Evolutionary conservation across 2,888 invertebrate species (phyloP).

Genomic region (Drosophila diplacantha): DNA sequence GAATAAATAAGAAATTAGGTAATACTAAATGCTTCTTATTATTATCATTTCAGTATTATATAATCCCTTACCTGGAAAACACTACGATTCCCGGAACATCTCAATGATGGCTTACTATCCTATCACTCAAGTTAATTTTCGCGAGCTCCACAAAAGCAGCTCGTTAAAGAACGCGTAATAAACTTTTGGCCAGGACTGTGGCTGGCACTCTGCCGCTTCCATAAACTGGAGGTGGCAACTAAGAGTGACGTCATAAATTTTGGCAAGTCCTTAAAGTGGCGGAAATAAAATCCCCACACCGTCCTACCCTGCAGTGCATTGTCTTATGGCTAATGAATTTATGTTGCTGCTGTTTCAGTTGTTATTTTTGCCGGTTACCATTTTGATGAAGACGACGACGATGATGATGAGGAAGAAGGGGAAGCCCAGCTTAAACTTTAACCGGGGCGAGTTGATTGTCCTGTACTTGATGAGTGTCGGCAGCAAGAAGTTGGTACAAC

Average conservation of each 20-base stretch:
- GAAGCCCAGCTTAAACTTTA: conserved; percentile 47
- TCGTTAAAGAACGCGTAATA: conserved; percentile 27
- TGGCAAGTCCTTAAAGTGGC: conserved; percentile 51
- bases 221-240: conserved; percentile 47
- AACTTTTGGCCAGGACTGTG: conserved; percentile 13
- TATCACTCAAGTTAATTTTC: conserved; percentile 19
- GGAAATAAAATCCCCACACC: conserved; percentile 12
- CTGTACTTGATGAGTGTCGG: conserved; percentile 28
- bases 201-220: conserved; percentile 22
- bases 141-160: background rate
- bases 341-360: conserved; percentile 46
- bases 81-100: background rate
- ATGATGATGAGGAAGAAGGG: conserved; percentile 15
- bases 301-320: conserved; percentile 35
- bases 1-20: too few species aligned
- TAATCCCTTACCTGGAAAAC: background rate
- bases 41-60: background rate
- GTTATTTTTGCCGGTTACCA: conserved; percentile 23
- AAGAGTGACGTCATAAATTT: conserved; percentile 66
- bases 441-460: conserved; percentile 58
- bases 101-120: background rate
- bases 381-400: conserved; percentile 25
- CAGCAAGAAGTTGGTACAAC: conserved; percentile 7
- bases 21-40: background rate
- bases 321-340: conserved; percentile 66